Percentiles rank a stretch among this genome's conserved stretches.
Conservation (phyloP, 2,888 invertebrate species). For the Oligia strigilis region DNA sequence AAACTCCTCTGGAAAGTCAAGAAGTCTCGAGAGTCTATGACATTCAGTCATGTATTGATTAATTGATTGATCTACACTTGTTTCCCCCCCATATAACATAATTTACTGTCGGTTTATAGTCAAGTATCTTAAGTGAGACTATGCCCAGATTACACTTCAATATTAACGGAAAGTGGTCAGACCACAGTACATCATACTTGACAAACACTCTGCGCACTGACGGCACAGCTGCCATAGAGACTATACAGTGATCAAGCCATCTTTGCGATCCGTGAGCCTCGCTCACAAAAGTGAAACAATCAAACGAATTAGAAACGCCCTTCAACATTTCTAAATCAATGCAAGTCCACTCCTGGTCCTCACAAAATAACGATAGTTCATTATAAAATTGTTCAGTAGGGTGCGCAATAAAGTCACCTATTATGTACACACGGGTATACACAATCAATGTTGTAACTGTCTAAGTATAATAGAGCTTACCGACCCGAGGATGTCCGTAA, state of each 20-base stretch:
- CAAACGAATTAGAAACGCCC: no score
- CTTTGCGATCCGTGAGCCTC: no score
- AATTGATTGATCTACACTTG: not conserved
- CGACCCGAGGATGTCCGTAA: conserved; percentile 22
- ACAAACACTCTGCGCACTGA: no score
- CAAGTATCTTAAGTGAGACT: not conserved
- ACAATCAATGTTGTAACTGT: not conserved
- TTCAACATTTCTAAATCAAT: no score
- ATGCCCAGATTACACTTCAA: not conserved
- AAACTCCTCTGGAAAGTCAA: conserved; percentile 23
- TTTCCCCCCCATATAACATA: not conserved
- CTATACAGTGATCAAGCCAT: no score
- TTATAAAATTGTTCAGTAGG: no score
- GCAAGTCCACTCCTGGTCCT: no score
- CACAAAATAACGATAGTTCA: no score
- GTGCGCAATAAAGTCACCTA: no score
- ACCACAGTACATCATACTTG: not conserved
- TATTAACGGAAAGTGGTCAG: conserved; percentile 6
- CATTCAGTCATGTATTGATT: conserved; percentile 2
- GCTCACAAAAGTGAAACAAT: no score
- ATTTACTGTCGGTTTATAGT: not conserved
- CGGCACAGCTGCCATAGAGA: no score
- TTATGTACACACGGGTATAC: no score
- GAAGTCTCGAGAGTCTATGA: conserved; percentile 13
- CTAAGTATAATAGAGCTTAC: conserved; percentile 20